Conservation (phyloP, 1,140 invertebrate genomes). For the Bombyx mandarina region DNA sequence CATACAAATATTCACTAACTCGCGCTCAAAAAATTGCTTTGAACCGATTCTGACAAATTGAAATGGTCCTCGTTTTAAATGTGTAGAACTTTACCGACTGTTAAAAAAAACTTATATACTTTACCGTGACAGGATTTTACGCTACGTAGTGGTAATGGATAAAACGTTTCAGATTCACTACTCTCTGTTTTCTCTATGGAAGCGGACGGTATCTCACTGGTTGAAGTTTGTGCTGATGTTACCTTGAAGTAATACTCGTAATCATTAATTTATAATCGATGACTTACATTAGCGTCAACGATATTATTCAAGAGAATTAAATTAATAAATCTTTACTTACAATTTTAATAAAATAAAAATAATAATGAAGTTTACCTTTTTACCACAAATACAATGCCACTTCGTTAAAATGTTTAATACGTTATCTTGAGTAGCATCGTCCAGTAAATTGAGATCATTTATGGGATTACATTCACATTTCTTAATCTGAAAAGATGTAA, state of each 20-base stretch:
- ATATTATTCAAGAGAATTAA: no score
- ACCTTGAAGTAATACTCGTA: conserved; percentile 21
- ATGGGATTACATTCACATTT: conserved; percentile 61
- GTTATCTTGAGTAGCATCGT: conserved; percentile 57
- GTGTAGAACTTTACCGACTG: no score
- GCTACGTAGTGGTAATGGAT: conserved; percentile 33
- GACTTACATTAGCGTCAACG: no score
- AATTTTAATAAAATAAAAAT: conserved; percentile 1
- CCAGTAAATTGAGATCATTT: conserved; percentile 47
- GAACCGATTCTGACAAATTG: no score
- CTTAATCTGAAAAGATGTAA: conserved; percentile 34
- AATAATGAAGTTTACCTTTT: conserved; percentile 34
- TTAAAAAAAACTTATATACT: no score
- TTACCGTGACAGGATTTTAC: conserved; percentile 19
- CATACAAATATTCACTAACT: no score
- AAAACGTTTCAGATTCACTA: conserved; percentile 15
- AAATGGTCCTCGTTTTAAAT: no score
- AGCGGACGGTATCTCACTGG: conserved; percentile 39
- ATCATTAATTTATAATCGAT: no score
- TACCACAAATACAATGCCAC: conserved; percentile 59
- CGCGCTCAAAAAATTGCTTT: no score
- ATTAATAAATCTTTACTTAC: no score
- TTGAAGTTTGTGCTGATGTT: conserved; percentile 47
- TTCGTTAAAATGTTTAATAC: conserved; percentile 53
- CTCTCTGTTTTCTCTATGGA: conserved; percentile 31